Base-by-base conservation (phyloP, 2,797 vertebrate species). In the Hyperoplus lanceolatus region DNA sequence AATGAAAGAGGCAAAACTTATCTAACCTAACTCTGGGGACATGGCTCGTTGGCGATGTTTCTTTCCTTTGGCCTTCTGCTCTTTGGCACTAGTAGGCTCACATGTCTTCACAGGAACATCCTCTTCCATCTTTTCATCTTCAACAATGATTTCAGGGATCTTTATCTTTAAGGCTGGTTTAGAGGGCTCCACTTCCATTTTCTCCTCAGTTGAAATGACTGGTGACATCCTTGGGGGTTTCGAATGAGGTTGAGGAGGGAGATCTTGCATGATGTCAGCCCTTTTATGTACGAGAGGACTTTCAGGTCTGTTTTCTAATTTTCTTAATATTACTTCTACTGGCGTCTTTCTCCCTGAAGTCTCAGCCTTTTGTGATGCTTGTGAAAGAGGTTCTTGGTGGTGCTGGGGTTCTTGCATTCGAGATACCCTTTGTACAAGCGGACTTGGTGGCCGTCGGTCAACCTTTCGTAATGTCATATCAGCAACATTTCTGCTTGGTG, bases 21-120 rank as follows among this genome's bases (percentile, higher is more conserved):
- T 80, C 90, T 77, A 18, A 99, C 98, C 98, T 90, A 96, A 90
- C 89, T 99, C 97, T 14, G 98, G 98, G 50, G 98, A 99, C 84
- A 96, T 93, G 58, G 97, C 97, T 80, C 97, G 95, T 56, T 92
- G 85, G 79, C 97, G 96, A 4, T 96, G 96, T 74, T 95, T 96
- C 92, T 96, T 99, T 76, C 95, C 97, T 94, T 96, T 97, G 88
- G 90, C 95, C 83, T 96, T 95, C n/a, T 86, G 90, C 16, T 93
- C 93, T 89, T 87, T 94, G 59, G 59, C 46, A 42, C 70, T 65
- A 36, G 61, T 5, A 77, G 70, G 54, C 78, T 84, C 89, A 42
- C 77, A 85, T 73, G 59, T 86, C 53, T 80, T 83, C 54, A 45
- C 63, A 14, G 86, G 71, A 75, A 68, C 48, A 18, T 89, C 91